Evolutionary conservation across 2,113 vertebrate genomes (phyloP), one percentile per base, ranked within the genome.

Genomic region (Origma solitaria): DNA sequence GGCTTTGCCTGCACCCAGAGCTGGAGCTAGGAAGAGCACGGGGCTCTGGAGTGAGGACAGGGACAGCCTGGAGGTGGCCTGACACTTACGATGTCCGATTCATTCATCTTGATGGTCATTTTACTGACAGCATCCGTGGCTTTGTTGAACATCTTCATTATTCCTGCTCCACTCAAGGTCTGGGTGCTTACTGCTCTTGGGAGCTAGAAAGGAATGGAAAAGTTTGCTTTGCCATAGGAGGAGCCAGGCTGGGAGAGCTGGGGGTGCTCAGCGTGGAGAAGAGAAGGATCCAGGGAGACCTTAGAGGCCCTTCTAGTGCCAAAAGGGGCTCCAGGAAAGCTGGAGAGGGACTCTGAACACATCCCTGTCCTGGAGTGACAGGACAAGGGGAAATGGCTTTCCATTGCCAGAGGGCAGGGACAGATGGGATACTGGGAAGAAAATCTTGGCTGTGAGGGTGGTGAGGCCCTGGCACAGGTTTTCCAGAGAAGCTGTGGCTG

Each of bases 91-190:
- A 98, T 97, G 64, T 99, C 99, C 0, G 99, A 99, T 71, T 99
- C 99, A 4, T 99, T 99, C 99, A 99, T 99, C 98, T 99, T 99
- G 95, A 99, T 99, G 96, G 99, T 99, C 99, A 99, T 99, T 98
- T 99, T 99, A 96, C 98, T 99, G 97, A 99, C 99, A 0, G 99
- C 99, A 8, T 99, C 99, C 0, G 99, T 99, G 19, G 99, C 99
- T 97, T 98, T 99, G 98, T 98, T 99, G 95, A 99, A 98, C 99
- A 99, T 99, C 97, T 99, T 99, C 84, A 99, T 98, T 95, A 99
- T 99, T 62, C 99, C 99, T 50, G 99, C 99, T n/a, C 99, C 98
- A 57, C 99, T 99, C 94, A 99, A 88, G n/a, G 99, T 95, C 94
- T 99, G 99, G 13, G 99, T 99, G 92, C 98, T 97, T 50, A 99